phyloP scores from a whole-genome alignment of 2,888 invertebrate genomes.

The Orthonychiurus folsomi region DNA sequence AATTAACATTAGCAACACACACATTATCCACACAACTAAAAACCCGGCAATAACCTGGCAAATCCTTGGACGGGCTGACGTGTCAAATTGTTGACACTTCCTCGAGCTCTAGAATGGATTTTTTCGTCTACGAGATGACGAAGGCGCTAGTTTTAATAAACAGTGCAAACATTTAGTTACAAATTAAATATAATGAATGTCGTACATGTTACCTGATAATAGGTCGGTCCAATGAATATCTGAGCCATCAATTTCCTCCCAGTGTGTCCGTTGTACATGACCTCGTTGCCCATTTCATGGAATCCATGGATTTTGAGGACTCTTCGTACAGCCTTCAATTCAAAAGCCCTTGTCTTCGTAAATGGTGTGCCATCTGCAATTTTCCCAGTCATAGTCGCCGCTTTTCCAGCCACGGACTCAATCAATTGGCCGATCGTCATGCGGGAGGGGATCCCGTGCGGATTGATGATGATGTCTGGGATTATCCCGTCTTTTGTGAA shows the following conservation, averaged over 20 bases:
- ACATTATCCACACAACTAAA: no score
- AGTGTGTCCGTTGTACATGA: conserved; percentile 53
- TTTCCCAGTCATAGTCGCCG: conserved; percentile 29
- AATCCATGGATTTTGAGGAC: conserved; percentile 46
- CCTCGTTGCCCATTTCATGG: conserved; percentile 52
- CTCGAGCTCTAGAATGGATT: conserved; percentile 50
- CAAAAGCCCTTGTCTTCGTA: background rate
- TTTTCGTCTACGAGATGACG: conserved; percentile 60
- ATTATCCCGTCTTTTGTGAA: conserved; percentile 50
- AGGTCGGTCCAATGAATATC: conserved; percentile 45
- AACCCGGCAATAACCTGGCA: conserved; percentile 48
- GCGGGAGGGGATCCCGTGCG: conserved; percentile 56
- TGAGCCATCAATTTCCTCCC: conserved; percentile 53
- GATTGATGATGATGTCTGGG: conserved; percentile 56
- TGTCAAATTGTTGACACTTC: conserved; percentile 53
- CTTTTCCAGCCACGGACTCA: conserved; percentile 52
- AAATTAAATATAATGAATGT: no score
- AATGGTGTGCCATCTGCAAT: conserved; percentile 11
- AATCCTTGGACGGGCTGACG: conserved; percentile 56
- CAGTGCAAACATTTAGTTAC: conserved; percentile 1
- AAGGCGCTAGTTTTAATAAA: conserved; percentile 46
- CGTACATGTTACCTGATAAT: conserved; percentile 48
- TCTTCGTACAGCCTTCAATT: background rate
- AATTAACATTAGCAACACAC: background rate
- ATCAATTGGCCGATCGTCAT: conserved; percentile 59